Conservation (phyloP, 2,888 invertebrate species). For the Catonia carolina region DNA sequence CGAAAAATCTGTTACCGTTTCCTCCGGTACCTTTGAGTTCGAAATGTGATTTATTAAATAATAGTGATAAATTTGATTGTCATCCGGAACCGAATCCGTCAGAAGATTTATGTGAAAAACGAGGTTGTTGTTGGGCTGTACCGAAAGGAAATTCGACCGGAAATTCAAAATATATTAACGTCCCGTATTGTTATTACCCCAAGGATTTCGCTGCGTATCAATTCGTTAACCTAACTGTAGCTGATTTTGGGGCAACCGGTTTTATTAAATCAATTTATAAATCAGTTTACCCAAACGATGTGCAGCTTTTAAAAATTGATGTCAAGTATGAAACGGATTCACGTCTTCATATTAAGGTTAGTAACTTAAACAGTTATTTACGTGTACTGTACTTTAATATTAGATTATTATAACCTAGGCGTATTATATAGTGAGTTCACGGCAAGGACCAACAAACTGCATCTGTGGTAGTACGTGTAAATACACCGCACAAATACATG, state of each 20-base stretch:
- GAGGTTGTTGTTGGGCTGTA: conserved; percentile 34
- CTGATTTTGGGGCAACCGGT: conserved; percentile 53
- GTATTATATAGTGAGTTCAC: too few relatives aligned
- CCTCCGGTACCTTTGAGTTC: neutral
- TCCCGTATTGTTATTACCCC: conserved; percentile 71
- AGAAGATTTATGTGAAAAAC: conserved; percentile 28
- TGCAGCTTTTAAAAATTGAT: conserved; percentile 52
- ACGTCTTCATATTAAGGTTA: conserved; percentile 60
- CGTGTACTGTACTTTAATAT: too few relatives aligned
- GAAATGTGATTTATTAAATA: conserved; percentile 7
- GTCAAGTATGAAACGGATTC: conserved; percentile 56
- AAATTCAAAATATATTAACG: conserved; percentile 38
- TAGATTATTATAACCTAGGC: too few relatives aligned
- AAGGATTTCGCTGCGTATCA: conserved; percentile 57
- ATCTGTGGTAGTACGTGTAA: too few relatives aligned
- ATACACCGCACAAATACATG: too few relatives aligned
- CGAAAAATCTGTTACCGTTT: too few relatives aligned
- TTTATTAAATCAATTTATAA: conserved; percentile 49
- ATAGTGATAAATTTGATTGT: conserved; percentile 34
- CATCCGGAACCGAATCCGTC: conserved; percentile 31
- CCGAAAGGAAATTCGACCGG: conserved; percentile 6
- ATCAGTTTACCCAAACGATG: conserved; percentile 60
- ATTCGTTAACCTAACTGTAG: conserved; percentile 54
- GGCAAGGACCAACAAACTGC: too few relatives aligned
- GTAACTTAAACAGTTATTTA: too few relatives aligned